Percentiles rank a stretch among this genome's conserved stretches.
Conservation (phyloP, 2,888 invertebrate genomes). For the Synanthedon formicaeformis region DNA sequence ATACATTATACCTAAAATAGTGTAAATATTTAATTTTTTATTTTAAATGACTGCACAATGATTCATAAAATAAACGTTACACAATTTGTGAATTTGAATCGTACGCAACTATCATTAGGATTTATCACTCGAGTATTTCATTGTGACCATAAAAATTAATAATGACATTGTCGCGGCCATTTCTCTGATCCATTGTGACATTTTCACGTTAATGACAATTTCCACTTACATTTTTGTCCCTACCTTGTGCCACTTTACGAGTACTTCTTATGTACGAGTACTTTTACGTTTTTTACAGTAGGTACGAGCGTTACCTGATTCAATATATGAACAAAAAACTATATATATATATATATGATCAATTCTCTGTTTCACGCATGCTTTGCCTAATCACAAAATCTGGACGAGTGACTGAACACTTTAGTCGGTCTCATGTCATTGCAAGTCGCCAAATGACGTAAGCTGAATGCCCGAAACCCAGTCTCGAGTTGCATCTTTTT, state of each 20-base stretch:
- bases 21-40: conserved; percentile 66
- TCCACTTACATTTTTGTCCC: too few species aligned
- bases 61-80: conserved; percentile 40
- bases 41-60: conserved; percentile 41
- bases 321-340: background rate
- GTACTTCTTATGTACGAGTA: too few species aligned
- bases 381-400: conserved; percentile 61
- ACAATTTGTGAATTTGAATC: conserved; percentile 26
- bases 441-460: too few species aligned
- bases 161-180: too few species aligned
- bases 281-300: too few species aligned
- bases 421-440: conserved; percentile 15
- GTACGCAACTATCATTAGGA: too few species aligned
- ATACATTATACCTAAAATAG: conserved; percentile 57
- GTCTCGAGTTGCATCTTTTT: too few species aligned
- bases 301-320: background rate
- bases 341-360: conserved; percentile 9
- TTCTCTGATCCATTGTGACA: too few species aligned
- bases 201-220: too few species aligned
- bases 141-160: background rate
- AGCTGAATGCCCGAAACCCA: too few species aligned
- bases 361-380: conserved; percentile 59
- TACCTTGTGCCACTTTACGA: too few species aligned
- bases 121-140: background rate
- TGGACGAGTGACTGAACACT: conserved; percentile 67